A percentile compares a stretch with the other conserved stretches of the same genome.
phyloP scores from a whole-genome alignment of 2,113 vertebrate species.

The Agapornis roseicollis region DNA sequence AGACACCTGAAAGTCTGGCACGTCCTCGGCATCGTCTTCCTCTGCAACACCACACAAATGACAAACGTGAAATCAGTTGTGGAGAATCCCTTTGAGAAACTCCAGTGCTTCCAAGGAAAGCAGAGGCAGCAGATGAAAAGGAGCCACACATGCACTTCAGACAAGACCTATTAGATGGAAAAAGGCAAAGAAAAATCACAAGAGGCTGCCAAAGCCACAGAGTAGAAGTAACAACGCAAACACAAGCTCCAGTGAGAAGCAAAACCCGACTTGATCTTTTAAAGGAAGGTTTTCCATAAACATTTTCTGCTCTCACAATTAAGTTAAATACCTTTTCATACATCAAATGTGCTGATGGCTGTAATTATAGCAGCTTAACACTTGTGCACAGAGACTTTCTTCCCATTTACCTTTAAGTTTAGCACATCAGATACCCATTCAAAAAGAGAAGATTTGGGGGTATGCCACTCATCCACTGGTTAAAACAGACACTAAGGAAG shows the following conservation, averaged over 20 bases:
- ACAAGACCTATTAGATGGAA: background rate
- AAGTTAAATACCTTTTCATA: background rate
- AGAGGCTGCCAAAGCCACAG: background rate
- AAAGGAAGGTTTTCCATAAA: background rate
- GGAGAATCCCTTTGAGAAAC: background rate
- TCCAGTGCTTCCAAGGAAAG: background rate
- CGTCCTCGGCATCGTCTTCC: conserved; percentile 72
- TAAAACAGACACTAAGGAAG: background rate
- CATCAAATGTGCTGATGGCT: background rate
- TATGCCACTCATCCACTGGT: background rate
- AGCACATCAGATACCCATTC: background rate
- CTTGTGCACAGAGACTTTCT: background rate
- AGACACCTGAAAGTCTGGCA: conserved; percentile 71
- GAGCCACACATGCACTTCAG: background rate
- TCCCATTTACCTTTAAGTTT: background rate
- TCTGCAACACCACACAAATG: background rate
- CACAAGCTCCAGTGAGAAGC: background rate
- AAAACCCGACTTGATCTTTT: background rate
- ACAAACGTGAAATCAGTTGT: background rate
- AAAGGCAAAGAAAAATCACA: background rate
- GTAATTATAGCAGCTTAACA: background rate
- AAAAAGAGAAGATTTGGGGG: background rate
- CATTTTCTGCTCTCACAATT: background rate
- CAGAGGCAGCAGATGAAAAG: conserved; percentile 16
- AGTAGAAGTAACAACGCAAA: background rate